Evolutionary conservation across 2,797 vertebrate species (phyloP), one percentile per base, ranked within the genome.

Genomic region (Scleropages formosus): DNA sequence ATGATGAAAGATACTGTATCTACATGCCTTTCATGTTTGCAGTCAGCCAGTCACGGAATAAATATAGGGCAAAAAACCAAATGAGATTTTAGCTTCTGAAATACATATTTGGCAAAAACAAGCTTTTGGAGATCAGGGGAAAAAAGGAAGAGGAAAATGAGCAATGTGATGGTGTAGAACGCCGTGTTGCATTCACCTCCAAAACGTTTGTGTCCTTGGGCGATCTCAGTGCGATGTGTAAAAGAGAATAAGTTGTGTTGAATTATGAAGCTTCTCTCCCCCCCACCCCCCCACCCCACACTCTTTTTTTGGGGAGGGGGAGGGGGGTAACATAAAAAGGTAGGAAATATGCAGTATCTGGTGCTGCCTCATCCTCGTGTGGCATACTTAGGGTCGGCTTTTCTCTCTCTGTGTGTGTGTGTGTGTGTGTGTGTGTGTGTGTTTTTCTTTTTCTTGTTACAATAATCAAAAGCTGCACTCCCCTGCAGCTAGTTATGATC

Each of bases 401-500:
- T 49, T 72, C n/a, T n/a, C n/a, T n/a, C n/a, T n/a, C n/a, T n/a
- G 39, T 39, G n/a, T n/a, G n/a, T 39, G 31, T 39, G 39, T 2
- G 2, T 20, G 63, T 59, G 39, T 39, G n/a, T n/a, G 39, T 39
- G n/a, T n/a, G n/a, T 39, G 31, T 39, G 39, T 2, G 2, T 20
- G 63, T 59, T 26, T 65, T 16, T 73, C 56, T 62, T 64, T 73
- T 39, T 47, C 26, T 67, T 4, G 22, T n/a, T 1, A 64, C 18
- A 31, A 8, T n/a, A 49, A 63, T 64, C 20, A 56, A 11, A 75
- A 66, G 51, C 24, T 39, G 46, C 27, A 12, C 22, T 46, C 63
- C 31, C 67, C 67, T 72, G 59, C 47, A 63, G 68, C 68, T 46
- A 56, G 26, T 76, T 24, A 63, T 16, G 58, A 66, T 39, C 11